Base-by-base conservation (phyloP, 2,888 invertebrate genomes). In the Xanthostigma xanthostigma region DNA sequence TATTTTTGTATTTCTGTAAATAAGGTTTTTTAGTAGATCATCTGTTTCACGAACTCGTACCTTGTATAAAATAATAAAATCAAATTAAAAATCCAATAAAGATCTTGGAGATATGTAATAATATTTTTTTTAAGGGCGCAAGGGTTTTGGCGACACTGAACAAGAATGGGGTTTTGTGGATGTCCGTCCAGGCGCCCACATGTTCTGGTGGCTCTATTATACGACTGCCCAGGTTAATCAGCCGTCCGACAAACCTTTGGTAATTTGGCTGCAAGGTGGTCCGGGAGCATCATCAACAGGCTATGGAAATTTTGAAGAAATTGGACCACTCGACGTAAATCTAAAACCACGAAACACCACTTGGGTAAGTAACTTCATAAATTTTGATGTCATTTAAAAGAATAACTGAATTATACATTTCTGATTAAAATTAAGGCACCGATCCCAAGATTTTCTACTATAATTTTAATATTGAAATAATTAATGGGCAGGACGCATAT, bases 261-360 rank as follows among this genome's bases (percentile, higher is more conserved):
- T 89, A n/a, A 79, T 92, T 48, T 92, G 92, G 91, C 70, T 92
- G 10, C 84, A 91, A 73, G 91, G 92, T 5, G 91, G 91, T 0
- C 91, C 91, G 0, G 91, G 81, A n/a, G 58, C 56, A 14, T 62
- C 64, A 2, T 63, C 64, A 2, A 62, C 64, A 3, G 76, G 76
- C 9, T 74, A 69, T 61, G 78, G 78, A 41, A 78, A 78, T 58
- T 76, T 78, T 58, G 60, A 66, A 53, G 75, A 76, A 59, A 66
- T 76, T 49, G 79, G 79, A 8, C 77, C 77, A 3, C 60, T 73
- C 35, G 72, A 73, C 56, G 60, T 67, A 14, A 58, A 73, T 43
- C 60, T 73, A 49, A 63, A 71, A 9, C 63, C 66, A n/a, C 67
- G 79, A 52, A 64, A 70, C 44, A 62, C 68, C 37, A 70, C 74